Conservation (phyloP, 2,113 vertebrate species). For the Penelope pileata region DNA sequence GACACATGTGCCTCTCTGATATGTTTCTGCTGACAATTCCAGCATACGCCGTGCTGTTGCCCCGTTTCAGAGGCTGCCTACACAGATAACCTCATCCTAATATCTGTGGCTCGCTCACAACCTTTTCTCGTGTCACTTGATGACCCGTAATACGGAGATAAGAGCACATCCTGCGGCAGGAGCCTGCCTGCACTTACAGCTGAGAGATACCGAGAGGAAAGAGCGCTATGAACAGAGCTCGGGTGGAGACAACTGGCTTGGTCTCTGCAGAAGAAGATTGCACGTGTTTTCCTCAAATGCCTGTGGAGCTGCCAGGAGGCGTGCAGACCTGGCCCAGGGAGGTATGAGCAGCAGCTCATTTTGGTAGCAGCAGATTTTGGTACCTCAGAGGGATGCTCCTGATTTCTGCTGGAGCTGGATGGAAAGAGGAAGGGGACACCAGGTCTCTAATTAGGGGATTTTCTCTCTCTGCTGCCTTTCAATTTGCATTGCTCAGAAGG, state of each 20-base stretch:
- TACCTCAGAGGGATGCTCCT: background rate
- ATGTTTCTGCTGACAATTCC: background rate
- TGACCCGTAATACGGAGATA: slow-evolving; percentile 24
- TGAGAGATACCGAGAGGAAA: background rate
- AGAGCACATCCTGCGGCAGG: background rate
- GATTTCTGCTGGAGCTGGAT: background rate
- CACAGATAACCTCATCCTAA: slow-evolving; percentile 16
- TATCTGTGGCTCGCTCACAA: background rate
- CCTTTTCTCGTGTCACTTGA: background rate
- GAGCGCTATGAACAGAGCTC: background rate
- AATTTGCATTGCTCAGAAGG: background rate
- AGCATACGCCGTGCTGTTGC: background rate
- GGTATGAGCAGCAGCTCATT: background rate
- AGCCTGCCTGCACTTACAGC: background rate
- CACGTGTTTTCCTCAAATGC: background rate
- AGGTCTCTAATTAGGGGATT: background rate
- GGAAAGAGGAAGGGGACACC: background rate
- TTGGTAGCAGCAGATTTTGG: background rate
- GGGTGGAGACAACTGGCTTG: background rate
- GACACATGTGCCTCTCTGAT: rapidly evolving
- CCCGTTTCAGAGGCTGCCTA: background rate
- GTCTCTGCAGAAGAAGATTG: background rate
- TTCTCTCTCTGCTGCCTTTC: slow-evolving; percentile 15
- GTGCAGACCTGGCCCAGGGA: background rate
- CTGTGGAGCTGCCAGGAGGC: background rate